These are phyloP conservation scores for Calypte anna DNA, from an alignment of 2,113 vertebrate species.

Conservation along the genomic window DNA sequence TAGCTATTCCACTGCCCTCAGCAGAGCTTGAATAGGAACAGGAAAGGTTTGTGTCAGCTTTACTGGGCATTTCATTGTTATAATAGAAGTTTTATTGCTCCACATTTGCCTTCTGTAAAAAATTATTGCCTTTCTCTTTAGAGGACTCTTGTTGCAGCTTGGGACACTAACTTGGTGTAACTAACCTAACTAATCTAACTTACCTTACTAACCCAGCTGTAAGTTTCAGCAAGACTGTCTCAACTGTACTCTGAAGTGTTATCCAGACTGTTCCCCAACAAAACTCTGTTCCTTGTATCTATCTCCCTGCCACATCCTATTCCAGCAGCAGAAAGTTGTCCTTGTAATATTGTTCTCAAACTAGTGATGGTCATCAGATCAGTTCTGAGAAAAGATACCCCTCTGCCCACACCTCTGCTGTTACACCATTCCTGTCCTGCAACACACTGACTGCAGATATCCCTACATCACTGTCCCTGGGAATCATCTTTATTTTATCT, in stretches of 20 bases:
- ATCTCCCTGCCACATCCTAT: conserved; percentile 3
- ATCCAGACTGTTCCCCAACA: conserved; percentile 23
- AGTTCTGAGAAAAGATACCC: not conserved
- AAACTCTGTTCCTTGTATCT: not conserved
- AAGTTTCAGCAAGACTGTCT: not conserved
- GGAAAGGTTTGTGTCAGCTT: not conserved
- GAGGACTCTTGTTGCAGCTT: not conserved
- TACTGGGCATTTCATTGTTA: not conserved
- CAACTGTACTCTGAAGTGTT: not conserved
- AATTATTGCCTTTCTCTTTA: not conserved
- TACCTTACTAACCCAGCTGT: accelerated
- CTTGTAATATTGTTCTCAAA: not conserved
- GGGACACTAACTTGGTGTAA: not conserved
- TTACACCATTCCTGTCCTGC: not conserved
- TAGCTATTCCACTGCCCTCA: not conserved
- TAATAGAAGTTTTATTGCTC: conserved; percentile 18
- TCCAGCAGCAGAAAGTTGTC: not conserved
- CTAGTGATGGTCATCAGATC: not conserved
- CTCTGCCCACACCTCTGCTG: not conserved
- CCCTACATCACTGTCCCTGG: not conserved
- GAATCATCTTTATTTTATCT: not conserved
- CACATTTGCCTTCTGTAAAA: not conserved
- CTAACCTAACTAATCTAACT: not conserved
- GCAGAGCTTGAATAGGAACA: not conserved
- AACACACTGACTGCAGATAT: not conserved